A percentile compares a stretch with the other conserved stretches of the same genome.
These are phyloP conservation scores for Andrena flavipes DNA, from an alignment of 2,888 invertebrate species.

Conservation along the genomic window DNA sequence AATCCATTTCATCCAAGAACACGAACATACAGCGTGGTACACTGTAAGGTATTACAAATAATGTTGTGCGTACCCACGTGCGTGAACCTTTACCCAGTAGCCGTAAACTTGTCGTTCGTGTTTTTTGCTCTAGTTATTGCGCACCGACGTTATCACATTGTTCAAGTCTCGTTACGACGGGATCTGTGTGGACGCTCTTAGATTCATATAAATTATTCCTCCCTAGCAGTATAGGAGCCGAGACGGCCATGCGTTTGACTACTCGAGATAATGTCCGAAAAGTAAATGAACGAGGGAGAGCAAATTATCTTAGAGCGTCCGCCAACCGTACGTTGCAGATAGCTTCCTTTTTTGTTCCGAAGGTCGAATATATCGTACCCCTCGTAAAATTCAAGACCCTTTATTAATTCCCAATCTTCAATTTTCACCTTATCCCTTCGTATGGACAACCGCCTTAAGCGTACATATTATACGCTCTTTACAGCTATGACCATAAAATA, in stretches of 20 bases:
- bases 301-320: conserved; percentile 68
- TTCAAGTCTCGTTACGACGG: conserved; percentile 70
- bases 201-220: conserved; percentile 47
- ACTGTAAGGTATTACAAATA: conserved; percentile 74
- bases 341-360: conserved; percentile 58
- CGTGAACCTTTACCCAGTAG: conserved; percentile 77
- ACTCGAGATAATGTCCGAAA: neutral
- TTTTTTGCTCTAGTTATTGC: conserved; percentile 73
- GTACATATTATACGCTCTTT: conserved; percentile 77
- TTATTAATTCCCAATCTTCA: conserved; percentile 48
- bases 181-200: conserved; percentile 74
- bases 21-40: conserved; percentile 66
- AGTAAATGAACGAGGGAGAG: neutral
- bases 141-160: conserved; percentile 74
- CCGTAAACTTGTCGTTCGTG: conserved; percentile 77
- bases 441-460: conserved; percentile 69
- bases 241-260: conserved; percentile 20
- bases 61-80: conserved; percentile 76
- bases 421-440: conserved; percentile 61
- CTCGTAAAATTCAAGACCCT: conserved; percentile 58
- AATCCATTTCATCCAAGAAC: conserved; percentile 62
- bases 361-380: conserved; percentile 59
- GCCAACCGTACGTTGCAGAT: conserved; percentile 63
- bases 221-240: conserved; percentile 10
- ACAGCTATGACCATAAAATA: conserved; percentile 84